A percentile compares a stretch with the other conserved stretches of the same genome.
Conservation (phyloP, 2,113 vertebrate species). For the Nycticryphes semicollaris region DNA sequence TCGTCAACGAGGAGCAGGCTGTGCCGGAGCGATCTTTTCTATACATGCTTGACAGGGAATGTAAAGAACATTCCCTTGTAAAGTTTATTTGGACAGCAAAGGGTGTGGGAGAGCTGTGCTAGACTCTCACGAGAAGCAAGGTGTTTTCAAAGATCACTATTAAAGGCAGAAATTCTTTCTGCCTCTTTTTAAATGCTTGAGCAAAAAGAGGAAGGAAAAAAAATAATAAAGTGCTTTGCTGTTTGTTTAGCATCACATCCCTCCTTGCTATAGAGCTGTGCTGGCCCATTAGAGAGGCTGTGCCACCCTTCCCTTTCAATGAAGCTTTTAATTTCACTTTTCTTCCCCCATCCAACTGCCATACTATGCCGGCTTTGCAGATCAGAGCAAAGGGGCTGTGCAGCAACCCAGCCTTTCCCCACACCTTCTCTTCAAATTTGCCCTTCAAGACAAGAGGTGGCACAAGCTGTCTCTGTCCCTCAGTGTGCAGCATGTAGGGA, state of each 20-base stretch:
- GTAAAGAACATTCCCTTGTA: conserved; percentile 26
- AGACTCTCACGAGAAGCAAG: conserved; percentile 11
- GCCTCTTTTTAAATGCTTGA: background rate
- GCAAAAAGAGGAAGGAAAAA: background rate
- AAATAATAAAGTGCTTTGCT: background rate
- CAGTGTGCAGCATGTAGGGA: rapidly evolving
- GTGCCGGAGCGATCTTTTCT: background rate
- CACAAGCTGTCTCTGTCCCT: rapidly evolving
- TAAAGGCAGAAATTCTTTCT: background rate
- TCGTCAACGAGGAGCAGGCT: background rate
- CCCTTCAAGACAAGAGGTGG: background rate
- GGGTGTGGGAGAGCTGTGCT: background rate
- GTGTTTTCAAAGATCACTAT: background rate
- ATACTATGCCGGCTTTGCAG: background rate
- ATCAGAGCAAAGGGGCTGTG: rapidly evolving
- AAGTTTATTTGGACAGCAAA: conserved; percentile 56
- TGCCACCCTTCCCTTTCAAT: background rate
- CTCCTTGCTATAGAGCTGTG: background rate
- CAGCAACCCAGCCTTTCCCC: background rate
- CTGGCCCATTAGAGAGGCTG: background rate
- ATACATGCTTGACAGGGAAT: background rate
- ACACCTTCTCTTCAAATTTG: background rate
- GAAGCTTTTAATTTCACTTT: background rate
- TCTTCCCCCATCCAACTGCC: background rate
- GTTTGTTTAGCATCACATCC: background rate